A percentile compares a stretch with the other conserved stretches of the same genome.
Conservation (phyloP, 2,888 invertebrate species). For the Chloroclystis v-ata region DNA sequence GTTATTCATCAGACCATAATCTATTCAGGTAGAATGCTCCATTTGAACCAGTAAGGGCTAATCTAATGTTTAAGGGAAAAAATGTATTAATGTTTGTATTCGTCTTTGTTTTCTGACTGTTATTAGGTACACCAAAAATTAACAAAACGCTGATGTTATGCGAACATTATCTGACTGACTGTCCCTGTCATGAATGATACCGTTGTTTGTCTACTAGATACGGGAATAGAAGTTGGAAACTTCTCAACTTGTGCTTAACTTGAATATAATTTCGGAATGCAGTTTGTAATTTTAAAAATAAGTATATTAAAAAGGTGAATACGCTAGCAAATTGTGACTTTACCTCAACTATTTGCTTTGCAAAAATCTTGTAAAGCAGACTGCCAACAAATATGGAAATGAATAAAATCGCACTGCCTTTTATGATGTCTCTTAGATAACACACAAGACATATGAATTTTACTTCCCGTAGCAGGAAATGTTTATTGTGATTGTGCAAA, state of each 20-base stretch:
- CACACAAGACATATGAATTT: slow-evolving; percentile 15
- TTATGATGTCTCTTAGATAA: slow-evolving; percentile 18
- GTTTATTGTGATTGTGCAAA: slow-evolving; percentile 29
- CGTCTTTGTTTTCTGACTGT: not conserved
- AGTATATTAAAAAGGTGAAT: not conserved
- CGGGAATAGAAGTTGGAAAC: slow-evolving; percentile 4
- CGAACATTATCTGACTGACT: not conserved
- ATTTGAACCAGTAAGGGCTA: no score
- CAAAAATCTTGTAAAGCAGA: slow-evolving; percentile 1
- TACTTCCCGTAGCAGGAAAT: slow-evolving; percentile 14
- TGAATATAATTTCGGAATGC: slow-evolving; percentile 2
- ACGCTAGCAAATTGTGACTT: no score
- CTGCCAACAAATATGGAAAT: slow-evolving; percentile 9
- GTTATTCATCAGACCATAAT: slow-evolving; percentile 20
- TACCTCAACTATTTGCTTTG: not conserved
- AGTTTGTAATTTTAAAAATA: no score
- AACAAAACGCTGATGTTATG: no score
- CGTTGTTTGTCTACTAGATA: slow-evolving; percentile 1
- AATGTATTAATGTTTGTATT: not conserved
- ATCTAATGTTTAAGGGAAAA: no score
- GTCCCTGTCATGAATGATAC: not conserved
- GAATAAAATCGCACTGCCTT: slow-evolving; percentile 14
- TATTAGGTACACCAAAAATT: no score
- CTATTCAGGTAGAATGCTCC: slow-evolving; percentile 7
- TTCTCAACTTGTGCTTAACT: slow-evolving; percentile 4